Evolutionary conservation across 2,888 invertebrate genomes (phyloP), one percentile per base, ranked within the genome.

Genomic region (Cyrtodaria siliqua): DNA sequence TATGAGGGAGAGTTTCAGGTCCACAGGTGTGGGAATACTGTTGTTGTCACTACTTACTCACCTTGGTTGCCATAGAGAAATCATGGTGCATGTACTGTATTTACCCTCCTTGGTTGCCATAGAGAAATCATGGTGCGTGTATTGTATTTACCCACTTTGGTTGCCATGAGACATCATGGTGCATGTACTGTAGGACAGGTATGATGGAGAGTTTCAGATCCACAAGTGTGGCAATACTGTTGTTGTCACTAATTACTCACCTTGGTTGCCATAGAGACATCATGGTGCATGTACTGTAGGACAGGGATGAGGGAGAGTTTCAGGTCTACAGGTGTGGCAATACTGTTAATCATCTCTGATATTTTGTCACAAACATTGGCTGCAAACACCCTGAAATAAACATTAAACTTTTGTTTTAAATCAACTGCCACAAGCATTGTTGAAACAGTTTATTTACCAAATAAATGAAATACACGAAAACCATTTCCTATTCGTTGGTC

Each of bases 311-410:
- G 94, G 88, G 97, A 96, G 26, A 98, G 94, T 92, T 99, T 97
- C 94, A 98, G 96, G 68, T 97, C 97, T 2, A 97, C 96, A 0
- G 98, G 97, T 0, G 98, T 98, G 64, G 97, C 96, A 87, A 98
- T 95, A 47, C 97, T 97, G 90, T 97, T 96, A 83, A 99, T 97
- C 98, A 98, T 98, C 85, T 97, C 96, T 0, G 97, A 97, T 63
- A 99, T 96, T 93, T 98, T 98, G 84, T 97, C 97, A 91, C 98
- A 98, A 96, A 99, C 97, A 71, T 97, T 97, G 24, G 97, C 96
- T 0, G 98, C 98, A 95, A 99, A 99, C n/a, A 96, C 95, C 92
- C 97, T 97, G 92, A 47, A 74, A 72, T 20, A 44, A 16, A 44
- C 3, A 44, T 8, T 38, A 38, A 8, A 38, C n/a, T n/a, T n/a